Conservation (phyloP, 2,113 vertebrate genomes). For the Hypocryptadius cinnamomeus region DNA sequence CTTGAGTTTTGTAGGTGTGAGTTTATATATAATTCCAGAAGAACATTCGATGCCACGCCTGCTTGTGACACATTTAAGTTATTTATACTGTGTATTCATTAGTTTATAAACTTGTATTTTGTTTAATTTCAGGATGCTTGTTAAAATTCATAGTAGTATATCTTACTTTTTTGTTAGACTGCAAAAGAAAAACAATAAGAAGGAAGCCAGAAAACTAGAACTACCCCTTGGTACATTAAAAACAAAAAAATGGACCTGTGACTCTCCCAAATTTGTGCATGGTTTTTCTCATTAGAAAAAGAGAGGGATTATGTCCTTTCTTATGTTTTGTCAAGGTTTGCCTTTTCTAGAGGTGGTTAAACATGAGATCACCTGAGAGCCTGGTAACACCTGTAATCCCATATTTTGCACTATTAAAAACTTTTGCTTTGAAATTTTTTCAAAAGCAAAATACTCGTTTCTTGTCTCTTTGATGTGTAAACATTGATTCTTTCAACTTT, state of each 20-base stretch:
- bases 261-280: background rate
- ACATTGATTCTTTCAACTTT: background rate
- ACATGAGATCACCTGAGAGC: background rate
- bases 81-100: background rate
- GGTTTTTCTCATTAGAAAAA: background rate
- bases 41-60: background rate
- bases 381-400: background rate
- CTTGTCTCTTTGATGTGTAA: background rate
- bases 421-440: background rate
- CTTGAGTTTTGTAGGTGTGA: background rate
- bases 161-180: background rate
- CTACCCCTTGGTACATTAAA: background rate
- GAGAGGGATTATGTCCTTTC: background rate
- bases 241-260: background rate
- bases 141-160: background rate
- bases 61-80: background rate
- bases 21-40: background rate
- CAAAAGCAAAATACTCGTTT: background rate
- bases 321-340: background rate
- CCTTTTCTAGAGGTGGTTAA: background rate
- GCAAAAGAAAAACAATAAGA: background rate
- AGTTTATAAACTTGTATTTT: background rate
- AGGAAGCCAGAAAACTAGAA: background rate
- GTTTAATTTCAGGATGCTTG: background rate
- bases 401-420: background rate